A percentile compares a stretch with the other conserved stretches of the same genome.
phyloP scores from a whole-genome alignment of 2,888 invertebrate genomes.

The Phengaris arion region DNA sequence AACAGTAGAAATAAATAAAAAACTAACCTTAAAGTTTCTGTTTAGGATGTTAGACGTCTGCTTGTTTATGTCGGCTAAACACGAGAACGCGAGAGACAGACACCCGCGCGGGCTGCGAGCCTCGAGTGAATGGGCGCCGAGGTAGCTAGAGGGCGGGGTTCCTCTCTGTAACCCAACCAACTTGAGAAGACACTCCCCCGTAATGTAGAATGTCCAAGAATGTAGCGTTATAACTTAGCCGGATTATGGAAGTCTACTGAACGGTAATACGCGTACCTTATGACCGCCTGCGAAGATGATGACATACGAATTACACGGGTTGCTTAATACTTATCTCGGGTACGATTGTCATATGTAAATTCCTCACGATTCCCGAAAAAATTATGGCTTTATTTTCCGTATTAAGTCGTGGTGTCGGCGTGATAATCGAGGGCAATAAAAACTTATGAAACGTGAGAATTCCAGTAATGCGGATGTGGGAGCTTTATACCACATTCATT shows the following conservation, averaged over 20 bases:
- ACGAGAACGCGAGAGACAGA: conserved; percentile 47
- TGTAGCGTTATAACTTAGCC: not conserved
- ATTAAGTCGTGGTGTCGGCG: not conserved
- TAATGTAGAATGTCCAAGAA: too few species aligned
- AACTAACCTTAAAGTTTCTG: conserved; percentile 14
- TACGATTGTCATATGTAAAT: not conserved
- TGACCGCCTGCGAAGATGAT: not conserved
- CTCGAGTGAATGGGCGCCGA: conserved; percentile 70
- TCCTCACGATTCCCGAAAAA: not conserved
- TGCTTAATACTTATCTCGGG: not conserved
- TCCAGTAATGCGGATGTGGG: not conserved
- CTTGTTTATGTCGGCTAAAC: conserved; percentile 59
- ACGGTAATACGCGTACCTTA: not conserved
- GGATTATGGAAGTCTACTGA: conserved; percentile 1
- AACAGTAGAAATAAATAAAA: not conserved
- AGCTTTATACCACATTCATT: not conserved
- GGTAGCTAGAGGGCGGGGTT: conserved; percentile 68
- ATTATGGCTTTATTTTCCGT: not conserved
- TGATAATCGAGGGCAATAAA: not conserved
- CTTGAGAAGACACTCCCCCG: not conserved
- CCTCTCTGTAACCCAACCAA: conserved; percentile 24
- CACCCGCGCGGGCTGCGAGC: conserved; percentile 47
- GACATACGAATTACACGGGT: conserved; percentile 14
- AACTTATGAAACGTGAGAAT: not conserved
- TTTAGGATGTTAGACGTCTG: conserved; percentile 21